phyloP scores from a whole-genome alignment of 2,888 invertebrate genomes.

The Diachrysia chrysitis region DNA sequence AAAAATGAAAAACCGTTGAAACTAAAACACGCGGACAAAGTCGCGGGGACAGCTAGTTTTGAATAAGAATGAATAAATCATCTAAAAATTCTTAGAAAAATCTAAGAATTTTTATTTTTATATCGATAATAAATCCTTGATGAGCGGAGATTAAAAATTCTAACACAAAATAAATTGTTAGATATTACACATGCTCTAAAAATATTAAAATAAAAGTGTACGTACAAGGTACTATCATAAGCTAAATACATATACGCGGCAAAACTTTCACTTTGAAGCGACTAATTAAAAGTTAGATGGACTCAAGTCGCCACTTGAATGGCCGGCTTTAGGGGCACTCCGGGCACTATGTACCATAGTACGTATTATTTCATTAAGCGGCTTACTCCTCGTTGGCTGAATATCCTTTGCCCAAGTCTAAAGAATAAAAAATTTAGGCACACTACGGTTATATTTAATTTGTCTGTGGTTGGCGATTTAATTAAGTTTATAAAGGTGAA shows the following conservation, averaged over 20 bases:
- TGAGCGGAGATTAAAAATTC: no score
- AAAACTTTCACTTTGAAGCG: slow-evolving; percentile 15
- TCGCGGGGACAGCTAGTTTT: no score
- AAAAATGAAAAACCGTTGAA: no score
- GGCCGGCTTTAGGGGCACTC: slow-evolving; percentile 19
- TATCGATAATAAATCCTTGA: no score
- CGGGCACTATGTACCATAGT: slow-evolving; percentile 3
- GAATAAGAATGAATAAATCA: no score
- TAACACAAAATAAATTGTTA: no score
- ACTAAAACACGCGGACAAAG: no score
- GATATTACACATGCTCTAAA: no score
- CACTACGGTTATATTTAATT: slow-evolving; percentile 15
- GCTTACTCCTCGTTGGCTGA: slow-evolving; percentile 35
- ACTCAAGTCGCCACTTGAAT: slow-evolving; percentile 12
- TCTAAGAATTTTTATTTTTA: no score
- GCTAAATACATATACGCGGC: slow-evolving; percentile 8
- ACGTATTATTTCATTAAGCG: slow-evolving; percentile 41
- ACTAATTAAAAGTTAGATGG: slow-evolving; percentile 44
- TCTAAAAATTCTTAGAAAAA: no score
- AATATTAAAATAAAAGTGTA: no score
- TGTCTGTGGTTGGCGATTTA: slow-evolving; percentile 29
- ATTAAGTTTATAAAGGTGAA: slow-evolving; percentile 37
- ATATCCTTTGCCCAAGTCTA: slow-evolving; percentile 9
- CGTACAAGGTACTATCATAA: no score
- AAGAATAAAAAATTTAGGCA: slow-evolving; percentile 41